These are phyloP conservation scores for Dromas ardeola DNA, from an alignment of 2,113 vertebrate genomes.

Conservation along the genomic window DNA sequence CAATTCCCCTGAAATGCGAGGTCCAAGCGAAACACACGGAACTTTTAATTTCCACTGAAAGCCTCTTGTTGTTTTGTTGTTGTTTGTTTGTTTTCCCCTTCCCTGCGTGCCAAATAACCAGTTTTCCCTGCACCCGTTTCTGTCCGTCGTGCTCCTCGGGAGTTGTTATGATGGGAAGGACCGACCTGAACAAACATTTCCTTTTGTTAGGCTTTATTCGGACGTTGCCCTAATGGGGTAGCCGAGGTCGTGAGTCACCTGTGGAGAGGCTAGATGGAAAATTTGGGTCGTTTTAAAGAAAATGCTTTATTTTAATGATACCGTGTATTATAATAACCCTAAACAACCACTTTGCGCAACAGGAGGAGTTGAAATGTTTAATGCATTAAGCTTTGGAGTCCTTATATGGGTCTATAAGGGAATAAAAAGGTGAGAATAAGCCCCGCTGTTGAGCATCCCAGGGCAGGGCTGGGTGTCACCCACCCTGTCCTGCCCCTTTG, in stretches of 20 bases:
- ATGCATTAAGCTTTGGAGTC: neutral
- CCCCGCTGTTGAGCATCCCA: neutral
- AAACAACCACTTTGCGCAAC: neutral
- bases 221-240: slow-evolving; percentile 7
- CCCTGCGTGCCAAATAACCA: slow-evolving; percentile 16
- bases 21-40: accelerated
- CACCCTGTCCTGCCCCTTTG: neutral
- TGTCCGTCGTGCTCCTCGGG: neutral
- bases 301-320: slow-evolving; percentile 14
- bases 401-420: neutral
- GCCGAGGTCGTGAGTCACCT: neutral
- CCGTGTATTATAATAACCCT: neutral
- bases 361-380: neutral
- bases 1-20: accelerated
- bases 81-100: neutral
- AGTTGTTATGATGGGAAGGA: slow-evolving; percentile 22
- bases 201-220: neutral
- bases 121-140: slow-evolving; percentile 40
- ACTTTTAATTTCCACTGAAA: neutral
- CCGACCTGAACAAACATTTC: neutral
- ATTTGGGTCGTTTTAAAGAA: slow-evolving; percentile 39
- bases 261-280: neutral
- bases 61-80: neutral
- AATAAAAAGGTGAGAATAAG: neutral
- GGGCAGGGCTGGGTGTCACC: neutral